Evolutionary conservation across 1,140 invertebrate species (phyloP), one percentile per base, ranked within the genome.

Genomic region (Episyrphus balteatus): DNA sequence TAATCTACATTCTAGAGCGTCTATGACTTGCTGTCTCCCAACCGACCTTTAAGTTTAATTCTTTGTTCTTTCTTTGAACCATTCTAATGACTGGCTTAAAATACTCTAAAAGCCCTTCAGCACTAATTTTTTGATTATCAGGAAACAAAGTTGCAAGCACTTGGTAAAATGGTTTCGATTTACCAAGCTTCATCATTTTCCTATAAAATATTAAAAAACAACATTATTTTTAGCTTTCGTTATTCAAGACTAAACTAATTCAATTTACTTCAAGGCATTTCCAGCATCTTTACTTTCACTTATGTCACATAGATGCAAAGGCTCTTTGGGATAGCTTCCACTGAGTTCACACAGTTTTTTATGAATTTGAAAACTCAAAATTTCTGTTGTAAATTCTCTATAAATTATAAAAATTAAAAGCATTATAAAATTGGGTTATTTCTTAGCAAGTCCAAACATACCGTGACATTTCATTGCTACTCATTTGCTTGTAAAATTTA

Each of bases 301-400:
- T 47, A 83, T 78, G 56, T 82, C 79, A 56, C 80, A 80, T 44
- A 69, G 70, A 55, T 84, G 73, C 5, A 75, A 52, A 1, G 69
- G 72, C 0, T 55, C 50, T 1, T 70, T 68, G 47, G 81, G 68
- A 5, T 26, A 26, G 3, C 8, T 26, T 26, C 70, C 69, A n/a
- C 73, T 73, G 36, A 69, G 70, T 13, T 73, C 64, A 53, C 82
- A 84, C 9, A 84, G 54, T 10, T 74, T 60, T 49, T 76, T 66
- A 53, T 82, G 79, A 47, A 83, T 76, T 19, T 66, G 63, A 53
- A 66, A 66, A 32, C 63, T 61, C 26, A 66, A 40, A 31, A 66
- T 48, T 45, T 66, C 63, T 0, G 63, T 63, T 1, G 66, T 59
- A 31, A 62, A 57, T 55, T 64, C 64, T 32, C 59, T 70, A 26